Base-by-base conservation (phyloP, 2,113 vertebrate genomes). In the Genyomyrus donnyi region DNA sequence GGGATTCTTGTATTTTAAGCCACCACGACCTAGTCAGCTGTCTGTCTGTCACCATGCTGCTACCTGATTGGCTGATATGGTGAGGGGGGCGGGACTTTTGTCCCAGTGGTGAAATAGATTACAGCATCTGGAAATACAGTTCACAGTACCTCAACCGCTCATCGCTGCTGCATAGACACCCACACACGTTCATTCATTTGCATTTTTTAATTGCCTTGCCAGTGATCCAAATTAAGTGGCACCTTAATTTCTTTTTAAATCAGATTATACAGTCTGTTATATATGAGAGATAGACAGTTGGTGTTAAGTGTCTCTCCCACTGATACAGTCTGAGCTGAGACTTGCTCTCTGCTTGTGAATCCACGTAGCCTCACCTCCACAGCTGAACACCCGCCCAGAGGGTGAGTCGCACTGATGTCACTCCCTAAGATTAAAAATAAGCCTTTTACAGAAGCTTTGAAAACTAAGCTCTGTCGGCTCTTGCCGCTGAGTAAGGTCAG, bases 191-290 rank as follows among this genome's bases (percentile, higher is more conserved):
- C 49, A 27, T 35, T 87, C 85, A 87, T 87, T 87, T 87, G 27
- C 49, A 53, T 87, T 31, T 53, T 35, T 53, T 53, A 53, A 52
- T 87, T 87, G 85, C 85, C 24, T 35, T 13, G 50, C 50, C 48
- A 48, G n/a, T 31, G 85, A 35, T 87, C 50, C 49, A 53, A 53
- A 53, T 31, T 87, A 53, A 53, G 27, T 87, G n/a, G 27, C 27
- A 35, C 85, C 85, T 87, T 53, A 27, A 27, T 85, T 45, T 48
- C 83, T 85, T 46, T 85, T 45, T n/a, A 85, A 87, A 87, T 49
- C 49, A 85, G 45, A 53, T 87, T 87, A 53, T 53, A 15, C 85
- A 56, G 83, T 10, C 83, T 85, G 15, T 19, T 49, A 21, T 19
- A 39, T 56, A 11, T n/a, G 45, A 31, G 15, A 19, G 27, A 13